These are phyloP conservation scores for Plecotus auritus DNA, from an alignment of 2,113 vertebrate species.

Conservation along the genomic window DNA sequence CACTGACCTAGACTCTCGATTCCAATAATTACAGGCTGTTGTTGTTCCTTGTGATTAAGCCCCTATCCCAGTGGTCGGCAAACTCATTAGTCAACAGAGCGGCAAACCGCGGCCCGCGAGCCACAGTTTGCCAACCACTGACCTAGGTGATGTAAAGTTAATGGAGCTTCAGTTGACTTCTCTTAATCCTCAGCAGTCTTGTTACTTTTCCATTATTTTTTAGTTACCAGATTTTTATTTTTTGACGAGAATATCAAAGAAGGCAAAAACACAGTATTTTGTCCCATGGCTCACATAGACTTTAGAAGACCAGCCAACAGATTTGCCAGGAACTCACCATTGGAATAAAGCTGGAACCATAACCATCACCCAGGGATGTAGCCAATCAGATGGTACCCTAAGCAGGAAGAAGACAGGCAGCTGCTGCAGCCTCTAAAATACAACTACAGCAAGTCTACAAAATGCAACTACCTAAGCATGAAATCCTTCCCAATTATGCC, in stretches of 20 bases:
- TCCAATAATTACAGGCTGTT: too few species aligned
- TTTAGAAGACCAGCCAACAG: not conserved
- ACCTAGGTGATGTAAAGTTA: not conserved
- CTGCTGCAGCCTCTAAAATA: not conserved
- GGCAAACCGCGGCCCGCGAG: too few species aligned
- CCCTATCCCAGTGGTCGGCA: too few species aligned
- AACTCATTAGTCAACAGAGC: too few species aligned
- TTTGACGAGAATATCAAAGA: not conserved
- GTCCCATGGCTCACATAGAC: not conserved
- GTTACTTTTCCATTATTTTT: not conserved
- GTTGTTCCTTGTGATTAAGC: too few species aligned
- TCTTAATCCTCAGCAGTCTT: not conserved
- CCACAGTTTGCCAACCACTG: too few species aligned
- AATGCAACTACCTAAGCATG: not conserved
- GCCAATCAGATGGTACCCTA: not conserved
- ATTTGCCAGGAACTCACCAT: not conserved
- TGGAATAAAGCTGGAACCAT: not conserved
- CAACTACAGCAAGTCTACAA: not conserved
- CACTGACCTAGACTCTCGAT: too few species aligned
- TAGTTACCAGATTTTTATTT: conserved; percentile 10
- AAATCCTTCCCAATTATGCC: not conserved
- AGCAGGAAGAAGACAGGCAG: not conserved
- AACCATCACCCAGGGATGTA: not conserved
- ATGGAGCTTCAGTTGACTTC: not conserved
- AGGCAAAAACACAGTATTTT: not conserved